A percentile compares a stretch with the other conserved stretches of the same genome.
These are phyloP conservation scores for Nemopilema nomurai DNA, from an alignment of 30 jellyfish, hydroid and myxozoan species.

Conservation along the genomic window DNA sequence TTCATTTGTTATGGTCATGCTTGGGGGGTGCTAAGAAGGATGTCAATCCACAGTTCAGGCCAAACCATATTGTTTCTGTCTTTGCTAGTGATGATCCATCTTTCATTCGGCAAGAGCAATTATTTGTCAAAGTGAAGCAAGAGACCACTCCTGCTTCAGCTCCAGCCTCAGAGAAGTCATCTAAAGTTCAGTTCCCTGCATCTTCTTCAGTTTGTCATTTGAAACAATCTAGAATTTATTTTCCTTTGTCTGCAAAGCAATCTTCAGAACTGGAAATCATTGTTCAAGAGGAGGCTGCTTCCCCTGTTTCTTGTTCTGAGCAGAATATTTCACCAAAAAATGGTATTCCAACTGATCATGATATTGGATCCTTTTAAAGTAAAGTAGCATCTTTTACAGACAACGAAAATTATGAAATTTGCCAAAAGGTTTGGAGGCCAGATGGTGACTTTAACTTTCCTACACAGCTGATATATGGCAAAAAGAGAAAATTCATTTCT, in stretches of 20 bases:
- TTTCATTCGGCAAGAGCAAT: background rate
- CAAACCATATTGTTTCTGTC: too few relatives aligned
- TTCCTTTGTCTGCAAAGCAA: background rate
- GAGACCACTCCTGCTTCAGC: background rate
- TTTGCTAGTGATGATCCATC: background rate
- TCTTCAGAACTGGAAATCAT: background rate
- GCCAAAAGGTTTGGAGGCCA: background rate
- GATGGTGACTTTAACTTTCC: constrained; percentile 51
- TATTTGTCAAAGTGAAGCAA: background rate
- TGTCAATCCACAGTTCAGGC: background rate
- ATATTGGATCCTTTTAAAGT: background rate
- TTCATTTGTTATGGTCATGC: background rate
- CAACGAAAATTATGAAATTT: background rate
- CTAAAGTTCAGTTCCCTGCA: background rate
- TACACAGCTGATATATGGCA: background rate
- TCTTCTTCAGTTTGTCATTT: background rate
- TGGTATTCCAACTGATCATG: background rate
- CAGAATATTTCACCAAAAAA: background rate
- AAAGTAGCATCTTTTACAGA: background rate
- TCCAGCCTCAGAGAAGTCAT: background rate
- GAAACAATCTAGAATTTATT: background rate
- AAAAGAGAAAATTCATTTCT: background rate
- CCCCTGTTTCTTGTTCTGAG: background rate
- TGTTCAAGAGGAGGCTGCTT: background rate
- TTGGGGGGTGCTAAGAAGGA: constrained; percentile 26